These are phyloP conservation scores for Polylopha cassiicola DNA, from an alignment of 2,888 invertebrate genomes.

Conservation along the genomic window DNA sequence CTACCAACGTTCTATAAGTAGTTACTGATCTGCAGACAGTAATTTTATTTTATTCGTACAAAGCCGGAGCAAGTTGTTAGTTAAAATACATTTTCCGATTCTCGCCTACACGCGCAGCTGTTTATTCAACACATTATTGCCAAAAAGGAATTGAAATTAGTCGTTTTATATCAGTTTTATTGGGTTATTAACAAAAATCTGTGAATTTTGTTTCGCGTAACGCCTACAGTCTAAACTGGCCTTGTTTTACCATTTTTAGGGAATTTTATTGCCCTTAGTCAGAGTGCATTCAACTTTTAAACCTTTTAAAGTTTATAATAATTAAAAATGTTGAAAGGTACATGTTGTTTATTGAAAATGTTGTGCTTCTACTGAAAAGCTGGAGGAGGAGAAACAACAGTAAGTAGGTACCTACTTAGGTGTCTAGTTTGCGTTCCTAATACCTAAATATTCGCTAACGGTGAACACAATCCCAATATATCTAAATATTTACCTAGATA, in stretches of 20 bases:
- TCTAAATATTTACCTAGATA: no score
- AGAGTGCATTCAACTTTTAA: conserved; percentile 36
- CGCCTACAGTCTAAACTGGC: conserved; percentile 45
- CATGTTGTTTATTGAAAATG: conserved; percentile 5
- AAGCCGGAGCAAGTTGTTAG: no score
- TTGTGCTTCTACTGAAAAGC: not conserved
- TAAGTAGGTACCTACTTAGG: no score
- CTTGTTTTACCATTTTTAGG: conserved; percentile 40
- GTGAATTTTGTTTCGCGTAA: conserved; percentile 40
- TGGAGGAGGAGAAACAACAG: no score
- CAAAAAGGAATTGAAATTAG: conserved; percentile 29
- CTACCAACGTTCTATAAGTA: no score
- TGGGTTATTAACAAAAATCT: conserved; percentile 50
- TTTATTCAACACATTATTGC: conserved; percentile 18
- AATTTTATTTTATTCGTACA: no score
- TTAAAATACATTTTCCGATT: no score
- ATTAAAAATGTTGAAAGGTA: conserved; percentile 13
- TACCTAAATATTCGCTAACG: no score
- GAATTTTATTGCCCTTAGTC: conserved; percentile 39
- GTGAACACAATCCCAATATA: no score
- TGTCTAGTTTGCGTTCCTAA: no score
- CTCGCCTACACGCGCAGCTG: conserved; percentile 14
- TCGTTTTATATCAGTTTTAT: conserved; percentile 39
- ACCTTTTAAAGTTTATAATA: conserved; percentile 12
- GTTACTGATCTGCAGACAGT: no score